These are phyloP conservation scores for Puffinus mauretanicus DNA, from an alignment of 2,113 vertebrate species.

Conservation along the genomic window DNA sequence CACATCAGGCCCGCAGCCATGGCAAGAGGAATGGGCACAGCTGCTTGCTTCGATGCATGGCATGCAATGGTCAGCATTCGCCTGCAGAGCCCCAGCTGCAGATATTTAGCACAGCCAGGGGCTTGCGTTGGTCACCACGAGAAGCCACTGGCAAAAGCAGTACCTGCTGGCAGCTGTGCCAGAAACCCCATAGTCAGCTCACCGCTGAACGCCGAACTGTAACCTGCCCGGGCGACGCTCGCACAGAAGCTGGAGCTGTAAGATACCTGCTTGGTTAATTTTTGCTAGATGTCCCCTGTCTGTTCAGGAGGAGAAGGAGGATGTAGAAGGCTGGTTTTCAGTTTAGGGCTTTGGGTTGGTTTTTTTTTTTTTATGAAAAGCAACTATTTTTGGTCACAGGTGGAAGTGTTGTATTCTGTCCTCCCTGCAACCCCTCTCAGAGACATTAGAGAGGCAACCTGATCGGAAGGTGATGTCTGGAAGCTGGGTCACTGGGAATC, in stretches of 20 bases:
- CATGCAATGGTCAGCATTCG: accelerated
- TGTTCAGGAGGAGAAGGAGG: neutral
- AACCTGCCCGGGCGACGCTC: neutral
- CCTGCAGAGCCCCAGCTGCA: neutral
- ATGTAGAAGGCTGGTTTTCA: neutral
- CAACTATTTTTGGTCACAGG: neutral
- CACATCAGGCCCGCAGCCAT: neutral
- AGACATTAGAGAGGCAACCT: neutral
- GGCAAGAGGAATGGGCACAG: neutral
- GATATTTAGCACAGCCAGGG: neutral
- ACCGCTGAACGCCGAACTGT: neutral
- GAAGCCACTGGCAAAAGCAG: neutral
- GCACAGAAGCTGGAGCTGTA: neutral
- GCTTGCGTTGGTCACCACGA: neutral
- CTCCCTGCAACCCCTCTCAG: neutral
- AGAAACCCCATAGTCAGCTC: neutral
- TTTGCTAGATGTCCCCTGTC: neutral
- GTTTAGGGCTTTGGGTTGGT: neutral
- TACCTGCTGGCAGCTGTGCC: neutral
- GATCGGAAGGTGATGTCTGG: neutral
- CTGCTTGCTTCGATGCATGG: neutral
- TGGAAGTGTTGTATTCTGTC: neutral
- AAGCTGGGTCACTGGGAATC: neutral
- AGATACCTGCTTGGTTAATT: neutral
- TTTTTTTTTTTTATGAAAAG: neutral